Conservation (phyloP, 1,140 invertebrate genomes). For the Ips typographus region DNA sequence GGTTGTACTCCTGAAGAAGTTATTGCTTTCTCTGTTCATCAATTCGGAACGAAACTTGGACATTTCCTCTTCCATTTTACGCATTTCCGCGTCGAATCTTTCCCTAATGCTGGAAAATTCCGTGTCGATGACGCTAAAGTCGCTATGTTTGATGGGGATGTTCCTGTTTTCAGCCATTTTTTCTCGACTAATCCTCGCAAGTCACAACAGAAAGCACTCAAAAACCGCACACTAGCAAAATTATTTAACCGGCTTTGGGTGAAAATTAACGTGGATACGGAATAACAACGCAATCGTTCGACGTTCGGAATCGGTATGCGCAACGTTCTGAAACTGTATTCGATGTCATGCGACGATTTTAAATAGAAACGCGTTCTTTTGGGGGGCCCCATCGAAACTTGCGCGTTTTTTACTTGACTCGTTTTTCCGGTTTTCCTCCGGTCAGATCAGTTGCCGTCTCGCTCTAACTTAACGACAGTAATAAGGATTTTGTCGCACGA, state of each 20-base stretch:
- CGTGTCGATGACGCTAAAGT: slow-evolving; percentile 93
- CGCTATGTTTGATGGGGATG: slow-evolving; percentile 91
- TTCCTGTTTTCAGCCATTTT: slow-evolving; percentile 63
- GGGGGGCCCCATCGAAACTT: slow-evolving; percentile 16
- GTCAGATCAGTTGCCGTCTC: too few species aligned
- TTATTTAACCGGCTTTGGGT: slow-evolving; percentile 9
- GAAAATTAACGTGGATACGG: slow-evolving; percentile 9
- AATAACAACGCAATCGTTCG: slow-evolving; percentile 6
- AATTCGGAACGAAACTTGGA: slow-evolving; percentile 90
- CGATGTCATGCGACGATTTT: slow-evolving; percentile 20
- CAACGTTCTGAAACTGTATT: slow-evolving; percentile 16
- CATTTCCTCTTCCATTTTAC: slow-evolving; percentile 98
- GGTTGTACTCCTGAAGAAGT: slow-evolving; percentile 84
- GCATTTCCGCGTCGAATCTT: slow-evolving; percentile 95
- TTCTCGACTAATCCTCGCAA: slow-evolving; percentile 3
- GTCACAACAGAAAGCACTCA: slow-evolving; percentile 2
- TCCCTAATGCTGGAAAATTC: slow-evolving; percentile 96
- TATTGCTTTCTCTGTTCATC: slow-evolving; percentile 87
- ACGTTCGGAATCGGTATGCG: slow-evolving; percentile 21
- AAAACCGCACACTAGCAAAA: slow-evolving; percentile 1
- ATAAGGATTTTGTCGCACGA: too few species aligned
- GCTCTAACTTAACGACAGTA: too few species aligned
- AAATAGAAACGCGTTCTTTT: slow-evolving; percentile 26
- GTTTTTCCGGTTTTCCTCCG: not conserved
- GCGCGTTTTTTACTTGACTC: slow-evolving; percentile 1